These are phyloP conservation scores for Drosophila nigricruria DNA, from an alignment of 2,888 invertebrate genomes.

Conservation along the genomic window DNA sequence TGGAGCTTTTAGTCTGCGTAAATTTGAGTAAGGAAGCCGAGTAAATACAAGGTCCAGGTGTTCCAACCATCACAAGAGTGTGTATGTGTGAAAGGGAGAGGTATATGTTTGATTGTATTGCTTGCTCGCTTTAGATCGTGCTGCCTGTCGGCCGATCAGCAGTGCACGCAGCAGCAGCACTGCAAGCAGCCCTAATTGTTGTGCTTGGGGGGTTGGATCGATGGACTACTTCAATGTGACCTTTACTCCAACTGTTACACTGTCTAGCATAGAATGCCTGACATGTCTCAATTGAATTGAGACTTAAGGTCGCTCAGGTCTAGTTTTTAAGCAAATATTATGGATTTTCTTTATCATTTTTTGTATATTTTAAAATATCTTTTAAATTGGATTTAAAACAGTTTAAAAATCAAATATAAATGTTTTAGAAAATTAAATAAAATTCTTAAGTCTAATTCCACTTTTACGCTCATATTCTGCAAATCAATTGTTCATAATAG, in stretches of 20 bases:
- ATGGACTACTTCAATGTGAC: background rate
- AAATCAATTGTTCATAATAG: too few relatives aligned
- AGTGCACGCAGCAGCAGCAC: too few relatives aligned
- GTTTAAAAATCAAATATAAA: too few relatives aligned
- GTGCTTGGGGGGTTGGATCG: background rate
- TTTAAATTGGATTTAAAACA: too few relatives aligned
- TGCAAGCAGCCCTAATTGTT: background rate
- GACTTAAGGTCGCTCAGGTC: background rate
- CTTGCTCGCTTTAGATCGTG: constrained; percentile 17
- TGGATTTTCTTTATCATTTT: too few relatives aligned
- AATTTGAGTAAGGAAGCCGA: background rate
- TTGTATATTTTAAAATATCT: too few relatives aligned
- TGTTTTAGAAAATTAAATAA: too few relatives aligned
- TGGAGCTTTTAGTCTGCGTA: background rate
- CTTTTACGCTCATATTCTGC: too few relatives aligned
- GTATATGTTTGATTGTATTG: background rate
- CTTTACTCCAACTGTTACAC: background rate
- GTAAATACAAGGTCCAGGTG: background rate
- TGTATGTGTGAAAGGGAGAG: background rate
- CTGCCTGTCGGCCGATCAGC: background rate
- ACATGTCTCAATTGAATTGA: background rate
- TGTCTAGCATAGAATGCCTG: background rate
- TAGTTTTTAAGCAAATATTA: too few relatives aligned
- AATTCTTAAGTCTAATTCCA: too few relatives aligned
- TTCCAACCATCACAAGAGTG: background rate